Percentiles rank a stretch among this genome's conserved stretches.
Conservation (phyloP, 2,888 invertebrate genomes). For the Ernsta delagoae region DNA sequence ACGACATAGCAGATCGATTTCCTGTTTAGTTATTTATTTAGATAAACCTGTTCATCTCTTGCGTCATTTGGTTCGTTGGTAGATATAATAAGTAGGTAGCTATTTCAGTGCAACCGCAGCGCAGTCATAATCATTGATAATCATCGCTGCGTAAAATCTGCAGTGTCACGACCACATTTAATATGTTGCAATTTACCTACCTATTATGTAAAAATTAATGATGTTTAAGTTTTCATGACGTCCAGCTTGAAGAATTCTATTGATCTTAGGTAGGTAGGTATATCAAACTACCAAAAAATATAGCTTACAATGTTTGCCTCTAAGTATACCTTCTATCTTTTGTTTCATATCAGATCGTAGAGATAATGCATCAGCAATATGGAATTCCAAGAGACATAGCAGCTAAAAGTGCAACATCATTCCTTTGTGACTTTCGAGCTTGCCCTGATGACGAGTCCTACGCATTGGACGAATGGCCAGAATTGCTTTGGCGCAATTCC, state of each 20-base stretch:
- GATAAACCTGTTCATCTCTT: background rate
- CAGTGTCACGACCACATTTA: too few species aligned
- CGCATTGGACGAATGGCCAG: conserved; percentile 91
- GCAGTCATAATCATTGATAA: background rate
- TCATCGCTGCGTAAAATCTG: too few species aligned
- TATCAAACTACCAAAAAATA: too few species aligned
- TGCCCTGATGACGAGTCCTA: conserved; percentile 91
- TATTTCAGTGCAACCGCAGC: too few species aligned
- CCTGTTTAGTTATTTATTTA: background rate
- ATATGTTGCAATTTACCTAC: too few species aligned
- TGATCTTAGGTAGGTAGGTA: too few species aligned
- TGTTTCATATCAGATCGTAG: conserved; percentile 67
- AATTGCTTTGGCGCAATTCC: conserved; percentile 90
- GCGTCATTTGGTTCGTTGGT: background rate
- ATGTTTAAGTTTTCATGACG: too few species aligned
- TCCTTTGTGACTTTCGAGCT: conserved; percentile 90
- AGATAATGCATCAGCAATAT: conserved; percentile 86
- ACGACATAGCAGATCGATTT: background rate
- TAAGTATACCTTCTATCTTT: background rate
- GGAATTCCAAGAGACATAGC: conserved; percentile 87
- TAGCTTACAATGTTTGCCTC: too few species aligned
- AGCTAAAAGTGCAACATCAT: conserved; percentile 86
- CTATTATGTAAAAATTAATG: too few species aligned
- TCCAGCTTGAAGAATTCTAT: too few species aligned
- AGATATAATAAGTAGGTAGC: too few species aligned